Conservation (phyloP, 2,797 vertebrate species). For the Pampus argenteus region DNA sequence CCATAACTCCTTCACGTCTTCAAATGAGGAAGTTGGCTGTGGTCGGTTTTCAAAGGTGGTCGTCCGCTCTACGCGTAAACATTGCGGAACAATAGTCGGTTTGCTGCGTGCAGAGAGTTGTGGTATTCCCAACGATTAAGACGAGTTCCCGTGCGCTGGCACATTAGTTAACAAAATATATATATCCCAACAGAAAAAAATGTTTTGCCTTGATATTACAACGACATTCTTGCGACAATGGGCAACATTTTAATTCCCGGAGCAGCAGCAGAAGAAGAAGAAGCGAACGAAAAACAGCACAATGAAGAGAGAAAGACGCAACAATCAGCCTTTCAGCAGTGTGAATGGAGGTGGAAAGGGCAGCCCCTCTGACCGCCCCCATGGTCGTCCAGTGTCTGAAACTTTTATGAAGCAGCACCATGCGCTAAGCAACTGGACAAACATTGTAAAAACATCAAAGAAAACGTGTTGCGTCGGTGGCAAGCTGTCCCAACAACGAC, state of each 20-base stretch:
- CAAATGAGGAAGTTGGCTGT: not conserved
- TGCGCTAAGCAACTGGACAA: slow-evolving; percentile 88
- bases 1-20: slow-evolving; percentile 72
- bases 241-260: slow-evolving; percentile 25
- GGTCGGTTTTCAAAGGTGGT: slow-evolving; percentile 8
- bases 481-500: slow-evolving; percentile 63
- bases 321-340: slow-evolving; percentile 73
- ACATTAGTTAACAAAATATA: slow-evolving; percentile 11
- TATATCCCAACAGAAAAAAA: slow-evolving; percentile 19
- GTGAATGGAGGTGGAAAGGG: slow-evolving; percentile 80
- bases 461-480: slow-evolving; percentile 44
- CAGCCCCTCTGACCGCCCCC: slow-evolving; percentile 79
- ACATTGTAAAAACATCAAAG: slow-evolving; percentile 90
- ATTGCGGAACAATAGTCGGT: slow-evolving; percentile 16
- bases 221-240: slow-evolving; percentile 22
- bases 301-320: slow-evolving; percentile 69
- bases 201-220: slow-evolving; percentile 17
- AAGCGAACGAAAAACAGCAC: slow-evolving; percentile 57
- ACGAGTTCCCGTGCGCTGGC: slow-evolving; percentile 17
- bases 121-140: slow-evolving; percentile 20
- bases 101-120: slow-evolving; percentile 36
- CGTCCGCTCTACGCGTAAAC: slow-evolving; percentile 40
- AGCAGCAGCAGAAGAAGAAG: slow-evolving; percentile 29
- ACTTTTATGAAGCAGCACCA: slow-evolving; percentile 79
- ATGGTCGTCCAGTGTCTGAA: slow-evolving; percentile 70